Evolutionary conservation across 2,797 vertebrate genomes (phyloP).

Genomic region (Eulemur rubriventer): DNA sequence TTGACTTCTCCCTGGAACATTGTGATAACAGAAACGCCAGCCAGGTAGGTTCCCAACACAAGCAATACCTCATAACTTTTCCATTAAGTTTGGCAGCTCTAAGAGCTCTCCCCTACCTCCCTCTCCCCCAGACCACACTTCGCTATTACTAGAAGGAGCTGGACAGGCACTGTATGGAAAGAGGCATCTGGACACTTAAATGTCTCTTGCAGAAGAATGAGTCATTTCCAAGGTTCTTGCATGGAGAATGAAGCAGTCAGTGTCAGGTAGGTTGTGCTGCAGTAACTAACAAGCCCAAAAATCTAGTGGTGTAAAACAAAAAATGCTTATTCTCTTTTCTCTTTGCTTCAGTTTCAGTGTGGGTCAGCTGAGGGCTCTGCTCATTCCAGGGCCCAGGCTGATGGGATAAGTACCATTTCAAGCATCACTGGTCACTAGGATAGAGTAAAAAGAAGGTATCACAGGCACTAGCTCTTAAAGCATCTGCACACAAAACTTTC

Average conservation of each 20-base stretch:
- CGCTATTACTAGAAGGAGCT: background rate
- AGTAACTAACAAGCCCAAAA: background rate
- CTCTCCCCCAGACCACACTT: background rate
- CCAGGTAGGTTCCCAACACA: background rate
- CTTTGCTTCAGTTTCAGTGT: background rate
- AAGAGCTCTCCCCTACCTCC: background rate
- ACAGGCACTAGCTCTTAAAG: background rate
- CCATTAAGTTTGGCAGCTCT: background rate
- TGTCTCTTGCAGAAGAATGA: background rate
- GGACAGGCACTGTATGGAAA: background rate
- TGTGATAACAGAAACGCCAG: rapidly evolving
- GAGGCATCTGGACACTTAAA: background rate
- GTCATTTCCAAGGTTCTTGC: background rate
- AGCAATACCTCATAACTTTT: background rate
- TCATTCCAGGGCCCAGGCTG: background rate
- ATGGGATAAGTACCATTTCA: background rate
- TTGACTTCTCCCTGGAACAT: background rate
- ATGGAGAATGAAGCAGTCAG: background rate
- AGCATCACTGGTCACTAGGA: background rate
- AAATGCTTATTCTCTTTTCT: background rate
- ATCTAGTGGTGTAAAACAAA: background rate
- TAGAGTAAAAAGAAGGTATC: background rate
- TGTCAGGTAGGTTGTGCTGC: background rate
- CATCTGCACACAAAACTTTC: background rate
- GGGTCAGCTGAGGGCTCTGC: background rate